A percentile compares a stretch with the other conserved stretches of the same genome.
Conservation (phyloP, 1,140 invertebrate species). For the Akabosia matsudoensis region DNA sequence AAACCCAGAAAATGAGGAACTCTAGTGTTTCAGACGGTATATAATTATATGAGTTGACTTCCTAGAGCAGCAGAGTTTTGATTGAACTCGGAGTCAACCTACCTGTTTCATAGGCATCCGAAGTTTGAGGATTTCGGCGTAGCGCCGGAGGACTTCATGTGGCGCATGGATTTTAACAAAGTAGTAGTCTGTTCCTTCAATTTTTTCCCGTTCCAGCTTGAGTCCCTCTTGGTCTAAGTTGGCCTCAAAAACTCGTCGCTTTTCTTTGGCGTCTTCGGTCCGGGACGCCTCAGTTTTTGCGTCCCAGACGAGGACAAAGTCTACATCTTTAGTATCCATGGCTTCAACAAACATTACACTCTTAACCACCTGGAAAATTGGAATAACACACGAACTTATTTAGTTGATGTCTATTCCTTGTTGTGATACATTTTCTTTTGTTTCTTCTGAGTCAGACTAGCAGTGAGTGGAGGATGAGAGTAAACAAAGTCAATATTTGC, state of each 20-base stretch:
- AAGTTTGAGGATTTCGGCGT: slow-evolving; percentile 89
- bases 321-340: slow-evolving; percentile 60
- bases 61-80: no score
- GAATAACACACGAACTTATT: no score
- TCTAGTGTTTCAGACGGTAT: no score
- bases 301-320: slow-evolving; percentile 70
- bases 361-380: slow-evolving; percentile 59
- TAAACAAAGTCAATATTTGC: background rate
- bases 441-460: no score
- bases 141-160: slow-evolving; percentile 75
- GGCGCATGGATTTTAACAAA: slow-evolving; percentile 81
- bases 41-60: no score
- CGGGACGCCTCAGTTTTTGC: background rate
- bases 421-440: no score
- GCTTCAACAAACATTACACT: slow-evolving; percentile 43
- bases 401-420: no score
- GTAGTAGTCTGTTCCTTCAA: slow-evolving; percentile 47
- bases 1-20: no score
- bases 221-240: slow-evolving; percentile 52
- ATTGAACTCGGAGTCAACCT: no score
- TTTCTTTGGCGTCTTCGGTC: slow-evolving; percentile 42
- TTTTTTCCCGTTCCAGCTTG: slow-evolving; percentile 49
- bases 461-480: slow-evolving; percentile 12
- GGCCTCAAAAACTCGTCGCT: slow-evolving; percentile 49
- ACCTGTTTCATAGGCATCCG: slow-evolving; percentile 91